These are phyloP conservation scores for Yoshiicerus persimilis DNA, from an alignment of 1,140 invertebrate species.

Conservation along the genomic window DNA sequence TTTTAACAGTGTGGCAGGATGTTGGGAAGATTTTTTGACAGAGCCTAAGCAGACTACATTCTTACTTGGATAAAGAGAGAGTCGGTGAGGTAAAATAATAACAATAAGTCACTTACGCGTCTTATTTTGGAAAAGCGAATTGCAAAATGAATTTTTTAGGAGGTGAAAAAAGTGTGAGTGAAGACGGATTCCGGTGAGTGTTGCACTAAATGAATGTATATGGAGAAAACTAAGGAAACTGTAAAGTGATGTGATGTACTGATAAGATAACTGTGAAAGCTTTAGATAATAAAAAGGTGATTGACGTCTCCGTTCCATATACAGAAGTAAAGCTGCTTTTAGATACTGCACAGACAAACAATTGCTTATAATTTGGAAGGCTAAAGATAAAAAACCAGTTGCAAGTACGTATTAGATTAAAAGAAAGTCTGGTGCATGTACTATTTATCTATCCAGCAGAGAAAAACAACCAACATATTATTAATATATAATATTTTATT, in stretches of 20 bases:
- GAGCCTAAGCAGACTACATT: background rate
- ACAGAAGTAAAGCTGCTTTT: background rate
- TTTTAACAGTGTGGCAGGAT: too few relatives aligned
- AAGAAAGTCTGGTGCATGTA: background rate
- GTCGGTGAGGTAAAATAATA: background rate
- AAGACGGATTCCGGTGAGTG: background rate
- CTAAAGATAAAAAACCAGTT: background rate
- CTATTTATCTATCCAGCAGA: background rate
- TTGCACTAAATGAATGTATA: background rate
- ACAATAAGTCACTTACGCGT: background rate
- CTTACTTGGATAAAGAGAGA: background rate
- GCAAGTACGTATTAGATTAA: background rate
- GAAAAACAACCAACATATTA: background rate
- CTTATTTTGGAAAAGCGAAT: background rate
- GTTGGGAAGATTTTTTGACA: too few relatives aligned
- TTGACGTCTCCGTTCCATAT: background rate
- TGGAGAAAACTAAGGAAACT: background rate
- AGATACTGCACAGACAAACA: background rate
- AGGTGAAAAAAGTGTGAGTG: background rate
- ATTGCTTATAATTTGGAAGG: background rate
- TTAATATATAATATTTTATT: background rate
- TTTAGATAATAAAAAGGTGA: background rate
- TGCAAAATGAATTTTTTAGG: background rate
- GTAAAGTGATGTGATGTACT: background rate
- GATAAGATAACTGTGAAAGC: background rate